These are phyloP conservation scores for Spodoptera frugiperda DNA, from an alignment of 1,140 invertebrate genomes.

Conservation along the genomic window DNA sequence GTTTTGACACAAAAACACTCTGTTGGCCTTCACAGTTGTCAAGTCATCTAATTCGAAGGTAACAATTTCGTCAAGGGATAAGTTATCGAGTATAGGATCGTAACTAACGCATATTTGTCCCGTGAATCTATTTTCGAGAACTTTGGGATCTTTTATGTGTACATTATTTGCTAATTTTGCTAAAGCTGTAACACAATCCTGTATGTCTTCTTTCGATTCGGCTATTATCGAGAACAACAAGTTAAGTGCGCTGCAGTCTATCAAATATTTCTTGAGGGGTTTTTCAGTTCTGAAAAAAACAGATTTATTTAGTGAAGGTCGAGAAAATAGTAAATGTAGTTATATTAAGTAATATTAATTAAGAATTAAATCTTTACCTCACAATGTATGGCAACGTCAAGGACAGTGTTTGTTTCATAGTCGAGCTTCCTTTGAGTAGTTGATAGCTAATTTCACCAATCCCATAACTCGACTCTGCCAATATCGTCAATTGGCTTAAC, in stretches of 20 bases:
- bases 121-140: constrained; percentile 77
- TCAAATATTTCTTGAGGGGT: constrained; percentile 79
- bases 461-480: constrained; percentile 85
- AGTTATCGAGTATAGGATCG: constrained; percentile 76
- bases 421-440: constrained; percentile 77
- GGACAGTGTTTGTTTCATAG: constrained; percentile 83
- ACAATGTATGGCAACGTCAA: constrained; percentile 86
- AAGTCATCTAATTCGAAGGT: constrained; percentile 89
- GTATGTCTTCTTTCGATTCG: constrained; percentile 75
- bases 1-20: constrained; percentile 87
- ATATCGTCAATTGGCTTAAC: constrained; percentile 77
- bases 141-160: constrained; percentile 83
- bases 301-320: not conserved
- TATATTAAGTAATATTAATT: too few species aligned
- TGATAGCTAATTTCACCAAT: constrained; percentile 87
- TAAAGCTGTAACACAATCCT: constrained; percentile 80
- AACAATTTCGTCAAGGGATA: constrained; percentile 81
- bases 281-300: constrained; percentile 74
- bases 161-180: constrained; percentile 80
- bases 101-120: constrained; percentile 71
- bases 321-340: not conserved
- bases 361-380: constrained; percentile 68
- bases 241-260: constrained; percentile 79
- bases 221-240: constrained; percentile 71
- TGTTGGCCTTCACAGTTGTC: constrained; percentile 87